Percentiles rank a stretch among this genome's conserved stretches.
phyloP scores from a whole-genome alignment of 1,140 invertebrate species.

The Globodera rostochiensis region DNA sequence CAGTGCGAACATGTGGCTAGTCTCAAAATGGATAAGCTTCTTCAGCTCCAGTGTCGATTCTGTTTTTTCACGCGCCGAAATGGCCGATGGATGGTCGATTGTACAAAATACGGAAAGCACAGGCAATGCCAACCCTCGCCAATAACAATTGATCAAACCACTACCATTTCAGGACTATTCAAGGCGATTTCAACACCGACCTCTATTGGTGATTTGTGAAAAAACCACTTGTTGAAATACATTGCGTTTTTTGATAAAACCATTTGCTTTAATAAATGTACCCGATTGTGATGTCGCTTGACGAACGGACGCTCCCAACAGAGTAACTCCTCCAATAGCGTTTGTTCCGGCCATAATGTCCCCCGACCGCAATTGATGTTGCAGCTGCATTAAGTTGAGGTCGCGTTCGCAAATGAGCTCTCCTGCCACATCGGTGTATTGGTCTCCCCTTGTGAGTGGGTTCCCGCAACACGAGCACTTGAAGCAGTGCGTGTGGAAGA shows the following conservation, averaged over 20 bases:
- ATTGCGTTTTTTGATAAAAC: no score
- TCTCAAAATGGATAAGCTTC: background rate
- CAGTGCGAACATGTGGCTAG: conserved; percentile 9
- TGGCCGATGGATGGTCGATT: conserved; percentile 32
- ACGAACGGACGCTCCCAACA: conserved; percentile 4
- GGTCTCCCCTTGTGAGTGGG: conserved; percentile 33
- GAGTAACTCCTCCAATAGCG: background rate
- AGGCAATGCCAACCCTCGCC: background rate
- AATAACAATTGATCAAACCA: background rate
- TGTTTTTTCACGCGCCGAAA: conserved; percentile 29
- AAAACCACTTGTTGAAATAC: background rate
- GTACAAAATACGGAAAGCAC: conserved; percentile 1
- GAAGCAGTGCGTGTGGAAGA: conserved; percentile 42
- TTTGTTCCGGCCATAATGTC: background rate
- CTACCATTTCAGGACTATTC: background rate
- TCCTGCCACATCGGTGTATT: conserved; percentile 33
- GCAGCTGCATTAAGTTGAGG: conserved; percentile 26
- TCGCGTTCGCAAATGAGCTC: conserved; percentile 43
- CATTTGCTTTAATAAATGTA: background rate
- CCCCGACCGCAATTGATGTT: conserved; percentile 3
- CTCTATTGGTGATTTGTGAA: conserved; percentile 24
- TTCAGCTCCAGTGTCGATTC: conserved; percentile 25
- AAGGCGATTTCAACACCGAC: conserved; percentile 19
- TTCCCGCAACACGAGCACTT: conserved; percentile 35
- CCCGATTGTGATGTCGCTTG: background rate